Evolutionary conservation across 2,113 vertebrate species (phyloP).

Genomic region (Cisticola juncidis): DNA sequence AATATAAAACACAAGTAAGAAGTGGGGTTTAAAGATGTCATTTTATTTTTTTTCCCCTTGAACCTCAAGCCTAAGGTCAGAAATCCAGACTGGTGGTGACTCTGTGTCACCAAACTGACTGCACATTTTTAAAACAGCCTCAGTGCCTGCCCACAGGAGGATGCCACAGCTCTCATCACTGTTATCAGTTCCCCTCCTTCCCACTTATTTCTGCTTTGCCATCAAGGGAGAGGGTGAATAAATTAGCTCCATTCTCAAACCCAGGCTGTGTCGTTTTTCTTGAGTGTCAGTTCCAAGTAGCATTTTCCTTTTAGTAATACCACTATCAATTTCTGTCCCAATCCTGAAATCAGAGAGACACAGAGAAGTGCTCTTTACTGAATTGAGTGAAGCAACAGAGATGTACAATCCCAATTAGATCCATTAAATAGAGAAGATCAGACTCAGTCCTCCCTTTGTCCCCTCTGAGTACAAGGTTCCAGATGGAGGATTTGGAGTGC

Average conservation of each 20-base stretch:
- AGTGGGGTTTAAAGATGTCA: not conserved
- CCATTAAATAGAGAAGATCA: not conserved
- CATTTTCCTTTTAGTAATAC: not conserved
- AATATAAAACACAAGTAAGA: not conserved
- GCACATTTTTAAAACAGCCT: not conserved
- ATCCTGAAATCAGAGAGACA: not conserved
- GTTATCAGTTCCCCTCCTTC: not conserved
- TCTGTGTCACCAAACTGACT: not conserved
- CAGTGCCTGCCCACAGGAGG: not conserved
- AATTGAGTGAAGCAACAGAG: not conserved
- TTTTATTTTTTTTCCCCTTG: not conserved
- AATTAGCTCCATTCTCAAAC: slow-evolving; percentile 6
- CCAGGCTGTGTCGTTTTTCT: not conserved
- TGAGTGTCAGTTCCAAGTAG: not conserved
- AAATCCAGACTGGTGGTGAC: not conserved
- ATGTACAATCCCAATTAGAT: not conserved
- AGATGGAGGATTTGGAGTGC: not conserved
- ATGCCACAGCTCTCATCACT: not conserved
- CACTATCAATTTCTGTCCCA: not conserved
- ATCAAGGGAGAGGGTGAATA: not conserved
- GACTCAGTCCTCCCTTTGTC: not conserved
- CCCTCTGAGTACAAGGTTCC: not conserved
- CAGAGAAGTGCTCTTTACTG: not conserved
- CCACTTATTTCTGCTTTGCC: not conserved
- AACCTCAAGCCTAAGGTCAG: not conserved